Percentiles rank a stretch among this genome's conserved stretches.
Conservation (phyloP, 2,888 invertebrate genomes). For the Monoplex corrugatus region DNA sequence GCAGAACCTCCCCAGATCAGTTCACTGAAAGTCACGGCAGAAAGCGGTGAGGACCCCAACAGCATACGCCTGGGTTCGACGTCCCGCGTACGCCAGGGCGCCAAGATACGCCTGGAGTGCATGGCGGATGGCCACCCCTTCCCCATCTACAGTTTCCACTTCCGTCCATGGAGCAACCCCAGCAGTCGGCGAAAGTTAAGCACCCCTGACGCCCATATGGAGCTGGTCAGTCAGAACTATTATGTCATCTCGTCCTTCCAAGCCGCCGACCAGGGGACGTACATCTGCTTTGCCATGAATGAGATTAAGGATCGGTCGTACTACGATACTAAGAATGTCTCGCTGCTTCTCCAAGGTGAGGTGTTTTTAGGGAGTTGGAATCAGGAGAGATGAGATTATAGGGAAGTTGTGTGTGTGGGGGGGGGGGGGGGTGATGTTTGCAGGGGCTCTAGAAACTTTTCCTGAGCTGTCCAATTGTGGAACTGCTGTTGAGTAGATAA, state of each 20-base stretch:
- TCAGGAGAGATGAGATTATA: background rate
- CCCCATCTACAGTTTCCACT: slow-evolving; percentile 63
- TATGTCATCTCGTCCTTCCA: slow-evolving; percentile 51
- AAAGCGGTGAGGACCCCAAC: slow-evolving; percentile 46
- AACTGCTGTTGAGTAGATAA: too few relatives aligned
- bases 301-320: slow-evolving; percentile 56
- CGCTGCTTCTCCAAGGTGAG: slow-evolving; percentile 61
- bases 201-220: background rate
- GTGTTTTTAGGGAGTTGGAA: background rate
- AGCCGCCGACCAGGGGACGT: slow-evolving; percentile 59
- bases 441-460: background rate
- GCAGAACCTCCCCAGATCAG: slow-evolving; percentile 62
- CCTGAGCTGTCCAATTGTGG: background rate
- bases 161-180: slow-evolving; percentile 56
- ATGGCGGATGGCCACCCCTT: slow-evolving; percentile 65
- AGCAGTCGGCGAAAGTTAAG: slow-evolving; percentile 45
- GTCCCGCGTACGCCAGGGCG: slow-evolving; percentile 57
- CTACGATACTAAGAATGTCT: slow-evolving; percentile 55
- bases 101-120: slow-evolving; percentile 64
- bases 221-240: slow-evolving; percentile 43
- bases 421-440: background rate
- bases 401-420: background rate
- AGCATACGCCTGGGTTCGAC: slow-evolving; percentile 57
- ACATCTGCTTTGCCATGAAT: slow-evolving; percentile 63
- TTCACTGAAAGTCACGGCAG: slow-evolving; percentile 57